Percentiles rank a stretch among this genome's conserved stretches.
Conservation (phyloP, 2,888 invertebrate genomes). For the Zeuzera pyrina region DNA sequence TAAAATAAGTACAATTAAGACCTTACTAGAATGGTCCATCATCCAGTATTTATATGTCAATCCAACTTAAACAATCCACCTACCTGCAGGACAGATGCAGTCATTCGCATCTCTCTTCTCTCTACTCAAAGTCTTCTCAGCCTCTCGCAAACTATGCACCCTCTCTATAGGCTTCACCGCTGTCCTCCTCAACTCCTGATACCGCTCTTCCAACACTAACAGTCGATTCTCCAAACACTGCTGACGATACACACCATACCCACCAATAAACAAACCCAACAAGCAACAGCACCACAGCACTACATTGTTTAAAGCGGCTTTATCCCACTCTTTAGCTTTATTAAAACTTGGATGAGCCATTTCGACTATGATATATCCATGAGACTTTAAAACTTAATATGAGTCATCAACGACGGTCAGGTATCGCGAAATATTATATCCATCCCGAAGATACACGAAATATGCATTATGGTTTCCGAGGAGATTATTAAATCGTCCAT, state of each 20-base stretch:
- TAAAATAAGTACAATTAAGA: too few relatives aligned
- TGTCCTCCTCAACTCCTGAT: constrained; percentile 19
- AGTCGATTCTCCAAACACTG: constrained; percentile 53
- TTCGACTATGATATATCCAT: background rate
- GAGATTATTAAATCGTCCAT: too few relatives aligned
- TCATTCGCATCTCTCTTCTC: constrained; percentile 50
- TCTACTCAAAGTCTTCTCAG: constrained; percentile 33
- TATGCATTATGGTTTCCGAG: too few relatives aligned
- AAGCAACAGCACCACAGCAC: constrained; percentile 60
- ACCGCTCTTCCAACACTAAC: constrained; percentile 42
- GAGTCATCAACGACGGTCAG: background rate
- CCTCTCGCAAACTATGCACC: too few relatives aligned
- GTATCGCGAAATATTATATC: too few relatives aligned
- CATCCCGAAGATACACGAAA: too few relatives aligned
- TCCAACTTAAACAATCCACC: constrained; percentile 18
- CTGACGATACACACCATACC: constrained; percentile 52
- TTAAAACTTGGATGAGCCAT: too few relatives aligned
- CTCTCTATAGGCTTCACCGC: constrained; percentile 21
- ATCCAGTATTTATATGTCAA: too few relatives aligned
- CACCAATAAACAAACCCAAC: constrained; percentile 45
- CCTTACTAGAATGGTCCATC: too few relatives aligned
- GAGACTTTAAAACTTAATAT: background rate
- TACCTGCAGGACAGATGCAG: constrained; percentile 63
- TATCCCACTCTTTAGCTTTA: too few relatives aligned
- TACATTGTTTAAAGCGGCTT: constrained; percentile 44